phyloP scores from a whole-genome alignment of 2,888 invertebrate species.

The Dromius quadrimaculatus region DNA sequence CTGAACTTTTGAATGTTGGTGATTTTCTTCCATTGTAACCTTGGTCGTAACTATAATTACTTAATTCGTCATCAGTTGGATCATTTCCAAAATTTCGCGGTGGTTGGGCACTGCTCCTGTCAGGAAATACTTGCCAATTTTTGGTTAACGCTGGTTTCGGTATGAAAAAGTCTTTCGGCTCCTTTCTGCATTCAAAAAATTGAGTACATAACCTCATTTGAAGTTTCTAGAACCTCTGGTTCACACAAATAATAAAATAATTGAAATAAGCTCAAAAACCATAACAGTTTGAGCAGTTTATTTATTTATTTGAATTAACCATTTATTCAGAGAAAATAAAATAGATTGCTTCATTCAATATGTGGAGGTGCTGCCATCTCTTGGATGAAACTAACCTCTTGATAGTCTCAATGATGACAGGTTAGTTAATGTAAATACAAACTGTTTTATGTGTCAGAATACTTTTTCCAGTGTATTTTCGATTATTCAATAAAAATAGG shows the following conservation, averaged over 20 bases:
- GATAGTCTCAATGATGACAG: no score
- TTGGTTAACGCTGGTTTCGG: slow-evolving; percentile 18
- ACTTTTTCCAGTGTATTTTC: no score
- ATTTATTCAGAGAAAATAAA: no score
- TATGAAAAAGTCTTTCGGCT: neutral
- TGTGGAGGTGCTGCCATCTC: no score
- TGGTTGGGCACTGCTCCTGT: neutral
- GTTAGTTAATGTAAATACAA: no score
- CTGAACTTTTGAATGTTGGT: neutral
- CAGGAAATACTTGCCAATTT: slow-evolving; percentile 9
- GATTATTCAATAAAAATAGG: no score
- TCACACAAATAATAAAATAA: neutral
- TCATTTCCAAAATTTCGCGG: neutral
- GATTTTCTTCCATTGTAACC: neutral
- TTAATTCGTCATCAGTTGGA: slow-evolving; percentile 8
- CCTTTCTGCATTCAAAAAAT: slow-evolving; percentile 7
- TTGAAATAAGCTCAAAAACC: neutral
- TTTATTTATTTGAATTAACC: no score
- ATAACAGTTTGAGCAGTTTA: no score
- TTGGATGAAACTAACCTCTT: no score
- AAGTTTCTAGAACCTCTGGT: no score
- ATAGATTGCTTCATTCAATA: no score
- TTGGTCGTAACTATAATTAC: neutral
- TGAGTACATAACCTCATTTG: neutral
- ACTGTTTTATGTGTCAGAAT: no score